These are phyloP conservation scores for Eulemur mongoz DNA, from an alignment of 2,797 vertebrate species.

Conservation along the genomic window DNA sequence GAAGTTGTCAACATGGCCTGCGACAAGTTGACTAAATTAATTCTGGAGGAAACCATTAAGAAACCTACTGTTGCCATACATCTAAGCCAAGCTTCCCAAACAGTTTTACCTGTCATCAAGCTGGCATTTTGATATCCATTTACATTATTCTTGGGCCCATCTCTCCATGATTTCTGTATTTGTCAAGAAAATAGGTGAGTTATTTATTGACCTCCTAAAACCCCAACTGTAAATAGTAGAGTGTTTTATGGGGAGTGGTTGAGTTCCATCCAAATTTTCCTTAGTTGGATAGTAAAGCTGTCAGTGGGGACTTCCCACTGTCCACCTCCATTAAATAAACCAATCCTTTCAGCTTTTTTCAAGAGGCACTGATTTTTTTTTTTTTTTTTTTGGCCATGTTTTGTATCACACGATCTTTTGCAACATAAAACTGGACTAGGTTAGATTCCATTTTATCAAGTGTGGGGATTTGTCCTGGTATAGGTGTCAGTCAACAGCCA, in stretches of 20 bases:
- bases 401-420: not conserved
- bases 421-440: not conserved
- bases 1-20: not conserved
- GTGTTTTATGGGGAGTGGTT: not conserved
- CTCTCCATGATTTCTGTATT: conserved; percentile 13
- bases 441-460: not conserved
- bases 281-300: not conserved
- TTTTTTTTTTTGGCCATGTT: not conserved
- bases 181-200: not conserved
- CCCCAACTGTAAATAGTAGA: not conserved
- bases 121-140: not conserved
- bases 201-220: not conserved
- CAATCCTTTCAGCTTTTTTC: not conserved
- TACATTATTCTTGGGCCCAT: not conserved
- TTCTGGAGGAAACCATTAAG: not conserved
- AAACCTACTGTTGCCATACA: not conserved
- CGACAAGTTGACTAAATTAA: not conserved
- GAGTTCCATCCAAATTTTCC: not conserved
- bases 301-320: rapidly evolving
- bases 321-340: not conserved
- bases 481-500: not conserved
- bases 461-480: not conserved
- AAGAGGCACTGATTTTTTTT: not conserved
- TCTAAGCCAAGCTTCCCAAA: not conserved
- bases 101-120: not conserved